phyloP scores from a whole-genome alignment of 2,797 vertebrate genomes.

The Pseudopleuronectes americanus region DNA sequence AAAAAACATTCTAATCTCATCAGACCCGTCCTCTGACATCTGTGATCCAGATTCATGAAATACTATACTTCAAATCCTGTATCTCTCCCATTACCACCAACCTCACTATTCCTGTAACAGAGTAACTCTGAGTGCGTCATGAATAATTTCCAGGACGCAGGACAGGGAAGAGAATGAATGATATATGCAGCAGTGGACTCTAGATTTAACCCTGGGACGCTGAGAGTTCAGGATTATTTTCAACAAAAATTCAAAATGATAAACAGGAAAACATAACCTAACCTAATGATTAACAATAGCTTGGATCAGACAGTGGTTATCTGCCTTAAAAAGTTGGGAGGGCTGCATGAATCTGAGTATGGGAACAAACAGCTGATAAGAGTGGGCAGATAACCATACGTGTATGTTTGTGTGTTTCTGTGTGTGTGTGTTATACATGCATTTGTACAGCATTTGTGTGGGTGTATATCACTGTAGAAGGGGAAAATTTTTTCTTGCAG shows the following conservation, averaged over 20 bases:
- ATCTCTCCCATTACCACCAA: not conserved
- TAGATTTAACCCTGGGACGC: not conserved
- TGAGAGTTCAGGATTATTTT: not conserved
- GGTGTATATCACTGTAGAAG: slow-evolving; percentile 6
- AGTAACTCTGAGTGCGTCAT: not conserved
- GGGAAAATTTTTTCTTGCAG: slow-evolving; percentile 40
- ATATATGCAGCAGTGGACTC: not conserved
- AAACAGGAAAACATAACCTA: too few relatives aligned
- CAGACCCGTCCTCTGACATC: too few relatives aligned
- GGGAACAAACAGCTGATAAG: slow-evolving; percentile 65
- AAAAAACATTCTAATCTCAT: too few relatives aligned
- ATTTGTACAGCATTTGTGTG: slow-evolving; percentile 4
- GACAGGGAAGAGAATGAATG: not conserved
- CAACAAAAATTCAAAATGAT: not conserved
- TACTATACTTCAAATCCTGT: not conserved
- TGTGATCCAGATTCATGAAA: not conserved
- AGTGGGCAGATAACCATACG: slow-evolving; percentile 31
- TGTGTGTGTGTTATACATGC: slow-evolving; percentile 3
- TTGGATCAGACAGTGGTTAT: slow-evolving; percentile 52
- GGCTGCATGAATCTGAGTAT: not conserved
- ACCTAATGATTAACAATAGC: slow-evolving; percentile 59
- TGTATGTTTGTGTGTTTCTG: too few relatives aligned
- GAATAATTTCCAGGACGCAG: not conserved
- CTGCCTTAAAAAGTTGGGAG: slow-evolving; percentile 7
- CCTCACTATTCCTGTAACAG: not conserved